Percentiles rank a stretch among this genome's conserved stretches.
Evolutionary conservation across 2,888 invertebrate species (phyloP).

Genomic region (Dicranocentrus wangi): DNA sequence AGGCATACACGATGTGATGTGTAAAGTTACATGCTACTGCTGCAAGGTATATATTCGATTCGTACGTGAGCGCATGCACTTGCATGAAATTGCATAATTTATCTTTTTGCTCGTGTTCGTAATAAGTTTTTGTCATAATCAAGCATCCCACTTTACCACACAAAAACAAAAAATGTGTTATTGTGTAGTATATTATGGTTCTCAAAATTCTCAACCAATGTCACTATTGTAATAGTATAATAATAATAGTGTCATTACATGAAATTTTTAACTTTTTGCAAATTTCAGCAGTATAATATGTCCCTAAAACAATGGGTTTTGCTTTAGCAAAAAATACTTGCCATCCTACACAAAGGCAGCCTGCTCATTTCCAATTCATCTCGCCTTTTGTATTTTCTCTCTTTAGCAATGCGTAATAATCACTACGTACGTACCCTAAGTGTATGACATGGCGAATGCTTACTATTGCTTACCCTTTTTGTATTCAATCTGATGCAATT

Average conservation of each 20-base stretch:
- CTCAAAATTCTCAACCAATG: not conserved
- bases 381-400: not conserved
- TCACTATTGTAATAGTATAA: not conserved
- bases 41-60: no score
- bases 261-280: no score
- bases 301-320: no score
- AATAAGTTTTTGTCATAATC: constrained; percentile 8
- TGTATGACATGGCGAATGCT: no score
- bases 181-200: not conserved
- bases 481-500: constrained; percentile 38
- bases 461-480: constrained; percentile 13
- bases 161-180: not conserved
- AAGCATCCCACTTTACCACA: constrained; percentile 4
- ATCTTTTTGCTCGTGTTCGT: not conserved
- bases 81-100: constrained; percentile 7
- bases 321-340: no score
- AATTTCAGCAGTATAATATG: no score
- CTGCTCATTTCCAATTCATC: no score
- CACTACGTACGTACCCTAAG: not conserved
- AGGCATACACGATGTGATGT: no score
- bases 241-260: not conserved
- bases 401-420: constrained; percentile 15
- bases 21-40: no score
- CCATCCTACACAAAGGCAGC: no score
- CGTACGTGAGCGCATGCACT: no score